Conservation (phyloP, 2,113 vertebrate genomes). For the Myotis lucifugus region DNA sequence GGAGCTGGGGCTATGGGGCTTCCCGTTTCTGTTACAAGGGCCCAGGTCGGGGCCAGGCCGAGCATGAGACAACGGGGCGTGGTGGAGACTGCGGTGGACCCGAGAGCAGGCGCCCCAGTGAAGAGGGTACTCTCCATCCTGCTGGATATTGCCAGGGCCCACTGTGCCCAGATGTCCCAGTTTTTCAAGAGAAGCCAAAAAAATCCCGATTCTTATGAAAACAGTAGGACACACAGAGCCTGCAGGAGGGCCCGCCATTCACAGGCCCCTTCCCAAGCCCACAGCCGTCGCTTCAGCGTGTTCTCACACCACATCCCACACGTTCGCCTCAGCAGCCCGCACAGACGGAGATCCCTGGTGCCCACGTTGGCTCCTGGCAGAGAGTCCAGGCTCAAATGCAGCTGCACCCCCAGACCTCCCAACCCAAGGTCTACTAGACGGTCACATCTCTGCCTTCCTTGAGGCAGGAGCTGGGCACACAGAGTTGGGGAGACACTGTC, state of each 20-base stretch:
- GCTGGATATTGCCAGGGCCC: background rate
- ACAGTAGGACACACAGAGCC: background rate
- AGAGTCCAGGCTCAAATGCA: background rate
- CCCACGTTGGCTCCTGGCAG: background rate
- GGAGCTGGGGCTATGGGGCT: background rate
- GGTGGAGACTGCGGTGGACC: fast-evolving
- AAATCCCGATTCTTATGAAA: background rate
- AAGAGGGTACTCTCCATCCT: background rate
- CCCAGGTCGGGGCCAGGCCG: background rate
- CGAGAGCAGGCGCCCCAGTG: background rate
- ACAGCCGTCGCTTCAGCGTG: background rate
- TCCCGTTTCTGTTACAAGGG: fast-evolving
- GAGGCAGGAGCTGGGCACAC: background rate
- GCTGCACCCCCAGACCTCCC: background rate
- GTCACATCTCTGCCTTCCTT: background rate
- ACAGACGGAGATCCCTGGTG: background rate
- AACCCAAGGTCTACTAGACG: background rate
- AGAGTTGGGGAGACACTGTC: background rate
- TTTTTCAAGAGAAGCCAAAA: background rate
- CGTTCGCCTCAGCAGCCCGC: background rate
- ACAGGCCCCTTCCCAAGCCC: no score
- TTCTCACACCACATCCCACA: background rate
- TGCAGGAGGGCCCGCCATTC: fast-evolving
- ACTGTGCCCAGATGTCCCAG: background rate
- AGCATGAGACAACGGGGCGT: fast-evolving